Evolutionary conservation across 2,888 invertebrate genomes (phyloP).

Genomic region (Leptura quadrifasciata): DNA sequence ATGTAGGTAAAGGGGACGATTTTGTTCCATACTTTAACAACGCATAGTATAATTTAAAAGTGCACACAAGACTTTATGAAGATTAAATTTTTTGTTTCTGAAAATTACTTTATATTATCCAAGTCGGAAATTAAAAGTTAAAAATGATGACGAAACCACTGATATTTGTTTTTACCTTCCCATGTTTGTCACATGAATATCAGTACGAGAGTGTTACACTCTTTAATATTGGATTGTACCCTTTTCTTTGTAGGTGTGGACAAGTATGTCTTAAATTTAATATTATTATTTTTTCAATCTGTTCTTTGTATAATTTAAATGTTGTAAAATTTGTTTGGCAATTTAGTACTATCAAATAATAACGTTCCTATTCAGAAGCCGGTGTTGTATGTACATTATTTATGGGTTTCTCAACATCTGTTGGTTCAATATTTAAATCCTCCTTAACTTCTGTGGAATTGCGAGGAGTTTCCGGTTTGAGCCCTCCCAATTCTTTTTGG

Average conservation of each 20-base stretch:
- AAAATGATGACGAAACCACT: background rate
- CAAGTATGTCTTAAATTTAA: background rate
- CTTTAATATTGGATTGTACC: background rate
- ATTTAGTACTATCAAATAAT: background rate
- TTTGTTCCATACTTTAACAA: too few species aligned
- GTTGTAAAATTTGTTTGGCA: background rate
- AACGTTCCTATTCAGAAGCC: background rate
- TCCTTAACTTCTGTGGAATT: slow-evolving; percentile 15
- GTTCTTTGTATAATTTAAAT: background rate
- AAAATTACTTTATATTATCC: background rate
- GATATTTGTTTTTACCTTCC: background rate
- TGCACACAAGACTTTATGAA: background rate
- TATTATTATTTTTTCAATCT: background rate
- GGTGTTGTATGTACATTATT: background rate
- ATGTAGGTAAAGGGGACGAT: too few species aligned
- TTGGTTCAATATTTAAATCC: background rate
- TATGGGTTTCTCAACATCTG: background rate
- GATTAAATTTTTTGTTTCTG: background rate
- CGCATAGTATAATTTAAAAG: too few species aligned
- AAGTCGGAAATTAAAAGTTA: background rate
- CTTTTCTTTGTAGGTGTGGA: background rate
- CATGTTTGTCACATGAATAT: background rate
- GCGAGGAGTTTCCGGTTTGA: slow-evolving; percentile 36
- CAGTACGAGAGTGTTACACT: background rate
- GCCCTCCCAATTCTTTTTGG: slow-evolving; percentile 75